A percentile compares a stretch with the other conserved stretches of the same genome.
phyloP scores from a whole-genome alignment of 1,140 invertebrate species.

The Papilio xuthus region DNA sequence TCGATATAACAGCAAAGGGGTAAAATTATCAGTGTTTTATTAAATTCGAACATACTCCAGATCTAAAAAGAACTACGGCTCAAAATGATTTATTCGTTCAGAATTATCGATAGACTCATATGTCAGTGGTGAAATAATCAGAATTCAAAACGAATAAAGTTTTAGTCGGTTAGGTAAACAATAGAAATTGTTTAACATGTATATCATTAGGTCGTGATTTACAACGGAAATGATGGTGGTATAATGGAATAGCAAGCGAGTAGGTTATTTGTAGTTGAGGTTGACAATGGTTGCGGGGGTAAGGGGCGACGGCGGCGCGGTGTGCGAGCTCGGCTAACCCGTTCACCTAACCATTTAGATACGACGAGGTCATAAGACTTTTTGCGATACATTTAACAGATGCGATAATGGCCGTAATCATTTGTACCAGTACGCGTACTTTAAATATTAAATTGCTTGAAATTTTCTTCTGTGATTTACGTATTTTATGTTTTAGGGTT shows the following conservation, averaged over 20 bases:
- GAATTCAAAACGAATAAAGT: neutral
- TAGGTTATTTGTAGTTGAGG: conserved; percentile 17
- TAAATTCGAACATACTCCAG: too few relatives aligned
- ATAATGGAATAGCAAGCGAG: conserved; percentile 23
- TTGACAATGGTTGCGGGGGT: conserved; percentile 15
- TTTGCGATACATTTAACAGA: conserved; percentile 30
- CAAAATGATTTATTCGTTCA: neutral
- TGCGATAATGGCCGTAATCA: conserved; percentile 6
- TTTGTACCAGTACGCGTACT: neutral
- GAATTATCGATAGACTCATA: neutral
- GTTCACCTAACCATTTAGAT: conserved; percentile 32
- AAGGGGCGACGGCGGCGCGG: neutral
- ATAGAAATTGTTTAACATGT: conserved; percentile 14
- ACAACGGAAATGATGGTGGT: neutral
- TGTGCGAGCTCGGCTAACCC: neutral
- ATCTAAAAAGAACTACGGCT: neutral
- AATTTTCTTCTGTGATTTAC: neutral
- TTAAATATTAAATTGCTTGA: neutral
- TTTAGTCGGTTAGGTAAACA: neutral
- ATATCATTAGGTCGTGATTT: conserved; percentile 11
- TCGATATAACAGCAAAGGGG: too few relatives aligned
- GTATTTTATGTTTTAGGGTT: neutral
- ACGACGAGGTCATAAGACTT: conserved; percentile 24
- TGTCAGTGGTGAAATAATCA: neutral
- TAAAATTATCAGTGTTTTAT: too few relatives aligned